phyloP scores from a whole-genome alignment of 2,888 invertebrate species.

The Parelbella ahira region DNA sequence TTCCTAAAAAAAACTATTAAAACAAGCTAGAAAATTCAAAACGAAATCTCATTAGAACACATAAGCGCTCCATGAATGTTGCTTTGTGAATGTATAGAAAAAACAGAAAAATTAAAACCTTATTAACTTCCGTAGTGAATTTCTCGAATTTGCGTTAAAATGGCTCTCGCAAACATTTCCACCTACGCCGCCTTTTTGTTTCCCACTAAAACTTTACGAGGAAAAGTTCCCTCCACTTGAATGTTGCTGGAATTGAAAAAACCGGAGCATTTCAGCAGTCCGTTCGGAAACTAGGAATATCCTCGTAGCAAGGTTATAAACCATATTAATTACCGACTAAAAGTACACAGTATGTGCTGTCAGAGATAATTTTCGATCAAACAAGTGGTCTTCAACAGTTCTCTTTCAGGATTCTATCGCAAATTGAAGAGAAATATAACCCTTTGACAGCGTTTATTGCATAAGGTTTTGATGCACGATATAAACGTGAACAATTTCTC shows the following conservation, averaged over 20 bases:
- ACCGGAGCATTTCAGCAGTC: constrained; percentile 7
- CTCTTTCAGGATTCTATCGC: no score
- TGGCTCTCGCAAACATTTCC: constrained; percentile 16
- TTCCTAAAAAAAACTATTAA: constrained; percentile 1
- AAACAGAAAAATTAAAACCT: constrained; percentile 5
- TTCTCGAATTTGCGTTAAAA: constrained; percentile 19
- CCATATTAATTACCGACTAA: no score
- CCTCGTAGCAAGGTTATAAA: no score
- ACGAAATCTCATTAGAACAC: constrained; percentile 7
- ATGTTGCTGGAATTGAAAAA: constrained; percentile 16
- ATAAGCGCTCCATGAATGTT: neutral
- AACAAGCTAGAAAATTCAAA: no score
- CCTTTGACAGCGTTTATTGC: no score
- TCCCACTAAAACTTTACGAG: constrained; percentile 8
- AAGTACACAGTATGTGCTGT: no score
- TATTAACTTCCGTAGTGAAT: constrained; percentile 17
- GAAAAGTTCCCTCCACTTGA: constrained; percentile 14
- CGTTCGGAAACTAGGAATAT: no score
- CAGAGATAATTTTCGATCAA: no score
- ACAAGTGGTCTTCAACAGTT: no score
- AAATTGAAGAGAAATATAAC: no score
- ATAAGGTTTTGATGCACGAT: no score
- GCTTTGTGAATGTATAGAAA: constrained; percentile 4
- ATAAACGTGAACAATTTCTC: no score
- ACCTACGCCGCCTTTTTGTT: constrained; percentile 20